Evolutionary conservation across 2,113 vertebrate species (phyloP).

Genomic region (Channa argus): DNA sequence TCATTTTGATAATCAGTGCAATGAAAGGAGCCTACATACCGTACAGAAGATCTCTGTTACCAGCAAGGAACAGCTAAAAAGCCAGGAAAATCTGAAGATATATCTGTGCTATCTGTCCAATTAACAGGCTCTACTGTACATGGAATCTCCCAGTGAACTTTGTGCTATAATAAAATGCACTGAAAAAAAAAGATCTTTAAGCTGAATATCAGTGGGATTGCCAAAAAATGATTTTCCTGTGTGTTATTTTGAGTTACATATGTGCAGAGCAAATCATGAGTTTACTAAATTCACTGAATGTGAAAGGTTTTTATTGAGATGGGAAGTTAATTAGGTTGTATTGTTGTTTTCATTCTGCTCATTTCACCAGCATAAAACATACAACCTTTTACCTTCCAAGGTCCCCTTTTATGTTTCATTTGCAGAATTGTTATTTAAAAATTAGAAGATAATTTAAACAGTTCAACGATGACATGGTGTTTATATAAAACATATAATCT

Average conservation of each 20-base stretch:
- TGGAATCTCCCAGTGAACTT: constrained; percentile 55
- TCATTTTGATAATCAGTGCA: constrained; percentile 51
- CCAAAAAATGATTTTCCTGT: constrained; percentile 31
- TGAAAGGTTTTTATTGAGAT: constrained; percentile 50
- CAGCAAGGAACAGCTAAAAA: constrained; percentile 55
- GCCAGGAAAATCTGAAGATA: constrained; percentile 47
- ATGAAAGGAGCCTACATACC: constrained; percentile 28
- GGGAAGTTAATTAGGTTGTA: constrained; percentile 60
- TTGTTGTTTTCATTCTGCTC: constrained; percentile 53
- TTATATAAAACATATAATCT: constrained; percentile 28
- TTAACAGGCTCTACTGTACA: constrained; percentile 52
- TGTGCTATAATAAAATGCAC: constrained; percentile 74
- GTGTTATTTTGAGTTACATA: constrained; percentile 50
- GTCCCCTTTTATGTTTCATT: constrained; percentile 13
- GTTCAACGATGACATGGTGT: neutral
- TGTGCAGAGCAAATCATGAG: constrained; percentile 51
- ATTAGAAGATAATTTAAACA: constrained; percentile 20
- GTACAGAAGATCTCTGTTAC: constrained; percentile 43
- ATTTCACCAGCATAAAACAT: constrained; percentile 31
- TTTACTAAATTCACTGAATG: constrained; percentile 69
- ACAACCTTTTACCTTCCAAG: neutral
- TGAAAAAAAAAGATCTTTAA: constrained; percentile 58
- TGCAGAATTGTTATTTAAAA: constrained; percentile 17
- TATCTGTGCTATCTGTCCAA: constrained; percentile 63
- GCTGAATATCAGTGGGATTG: constrained; percentile 57